Conservation (phyloP, 35 echinoderm and acorn worm species). For the Anneissia japonica region DNA sequence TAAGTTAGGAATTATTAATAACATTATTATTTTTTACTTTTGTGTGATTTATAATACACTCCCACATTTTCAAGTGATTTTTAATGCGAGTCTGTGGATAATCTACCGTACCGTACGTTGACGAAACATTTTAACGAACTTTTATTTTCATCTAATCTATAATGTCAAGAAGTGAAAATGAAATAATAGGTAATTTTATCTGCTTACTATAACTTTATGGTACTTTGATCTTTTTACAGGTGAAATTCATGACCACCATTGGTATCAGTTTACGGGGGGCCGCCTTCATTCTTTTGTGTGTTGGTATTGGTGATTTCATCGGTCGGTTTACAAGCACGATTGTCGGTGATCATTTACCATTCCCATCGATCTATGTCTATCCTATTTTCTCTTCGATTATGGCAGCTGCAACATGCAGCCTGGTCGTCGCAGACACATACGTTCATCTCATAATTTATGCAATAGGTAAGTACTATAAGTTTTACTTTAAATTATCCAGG, state of each 20-base stretch:
- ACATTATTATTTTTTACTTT: too few relatives aligned
- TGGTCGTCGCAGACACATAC: slow-evolving; percentile 50
- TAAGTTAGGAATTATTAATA: too few relatives aligned
- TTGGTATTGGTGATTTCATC: slow-evolving; percentile 71
- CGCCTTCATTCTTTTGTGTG: slow-evolving; percentile 56
- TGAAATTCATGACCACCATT: slow-evolving; percentile 96
- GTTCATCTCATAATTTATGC: slow-evolving; percentile 68
- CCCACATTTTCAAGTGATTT: too few relatives aligned
- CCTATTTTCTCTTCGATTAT: slow-evolving; percentile 66
- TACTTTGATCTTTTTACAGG: slow-evolving; percentile 35
- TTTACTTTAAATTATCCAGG: too few relatives aligned
- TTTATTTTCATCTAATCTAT: too few relatives aligned
- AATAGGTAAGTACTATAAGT: slow-evolving; percentile 55
- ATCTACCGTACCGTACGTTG: too few relatives aligned
- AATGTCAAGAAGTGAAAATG: too few relatives aligned
- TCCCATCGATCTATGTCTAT: slow-evolving; percentile 74
- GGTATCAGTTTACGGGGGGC: slow-evolving; percentile 56
- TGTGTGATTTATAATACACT: too few relatives aligned
- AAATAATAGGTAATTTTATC: too few relatives aligned
- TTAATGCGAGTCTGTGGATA: too few relatives aligned
- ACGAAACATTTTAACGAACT: too few relatives aligned
- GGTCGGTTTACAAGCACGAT: slow-evolving; percentile 46
- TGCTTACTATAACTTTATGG: too few relatives aligned
- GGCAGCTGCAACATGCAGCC: slow-evolving; percentile 57
- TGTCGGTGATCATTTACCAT: slow-evolving; percentile 70